A percentile compares a stretch with the other conserved stretches of the same genome.
These are phyloP conservation scores for Pinna nobilis DNA, from an alignment of 1,140 invertebrate species.

Conservation along the genomic window DNA sequence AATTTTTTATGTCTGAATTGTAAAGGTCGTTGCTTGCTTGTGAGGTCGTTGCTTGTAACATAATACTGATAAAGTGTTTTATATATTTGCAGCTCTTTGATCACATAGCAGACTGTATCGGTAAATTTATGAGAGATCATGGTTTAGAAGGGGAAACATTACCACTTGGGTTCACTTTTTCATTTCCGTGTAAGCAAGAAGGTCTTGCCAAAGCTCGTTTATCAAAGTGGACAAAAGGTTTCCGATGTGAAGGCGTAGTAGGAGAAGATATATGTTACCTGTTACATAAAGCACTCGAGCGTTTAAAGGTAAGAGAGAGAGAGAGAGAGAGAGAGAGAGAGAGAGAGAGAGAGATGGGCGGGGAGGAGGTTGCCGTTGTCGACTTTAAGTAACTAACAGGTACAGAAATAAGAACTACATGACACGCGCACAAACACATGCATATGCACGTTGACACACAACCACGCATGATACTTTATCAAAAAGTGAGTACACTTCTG, in stretches of 20 bases:
- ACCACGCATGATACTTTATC: too few species aligned
- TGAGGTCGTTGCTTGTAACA: too few species aligned
- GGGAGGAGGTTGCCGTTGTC: not conserved
- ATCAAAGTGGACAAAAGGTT: conserved; percentile 97
- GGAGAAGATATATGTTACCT: conserved; percentile 90
- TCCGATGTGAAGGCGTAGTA: conserved; percentile 91
- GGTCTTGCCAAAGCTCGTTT: conserved; percentile 93
- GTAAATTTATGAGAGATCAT: conserved; percentile 88
- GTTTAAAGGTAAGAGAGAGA: conserved; percentile 72
- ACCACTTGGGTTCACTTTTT: conserved; percentile 98
- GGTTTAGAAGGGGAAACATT: conserved; percentile 83
- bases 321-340: too few species aligned
- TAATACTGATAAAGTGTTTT: not conserved
- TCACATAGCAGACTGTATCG: conserved; percentile 97
- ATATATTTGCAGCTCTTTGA: conserved; percentile 86
- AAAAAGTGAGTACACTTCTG: too few species aligned
- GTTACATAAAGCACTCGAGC: conserved; percentile 86
- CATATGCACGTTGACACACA: too few species aligned
- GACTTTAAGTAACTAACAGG: not conserved
- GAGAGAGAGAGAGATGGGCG: too few species aligned
- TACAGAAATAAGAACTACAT: not conserved
- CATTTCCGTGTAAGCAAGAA: conserved; percentile 94
- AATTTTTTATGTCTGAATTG: too few species aligned
- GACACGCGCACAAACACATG: too few species aligned
- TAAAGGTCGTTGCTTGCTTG: too few species aligned